phyloP scores from a whole-genome alignment of 2,888 invertebrate species.

The Druceiella hillmani region DNA sequence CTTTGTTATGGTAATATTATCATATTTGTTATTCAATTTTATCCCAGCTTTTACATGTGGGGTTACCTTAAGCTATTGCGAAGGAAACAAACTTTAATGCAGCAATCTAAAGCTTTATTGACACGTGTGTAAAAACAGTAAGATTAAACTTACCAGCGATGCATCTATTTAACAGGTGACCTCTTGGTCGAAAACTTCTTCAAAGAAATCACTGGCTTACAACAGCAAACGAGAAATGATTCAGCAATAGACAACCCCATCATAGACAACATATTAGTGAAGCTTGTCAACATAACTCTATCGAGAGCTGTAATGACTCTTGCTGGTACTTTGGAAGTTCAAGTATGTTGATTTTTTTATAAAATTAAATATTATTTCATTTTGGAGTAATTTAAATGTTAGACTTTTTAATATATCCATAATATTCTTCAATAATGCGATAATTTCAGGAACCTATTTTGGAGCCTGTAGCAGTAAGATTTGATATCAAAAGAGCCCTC shows the following conservation, averaged over 20 bases:
- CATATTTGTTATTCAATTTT: no score
- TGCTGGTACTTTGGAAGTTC: constrained; percentile 66
- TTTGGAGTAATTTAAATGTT: constrained; percentile 5
- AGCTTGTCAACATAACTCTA: constrained; percentile 62
- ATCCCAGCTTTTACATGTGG: no score
- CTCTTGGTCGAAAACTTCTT: constrained; percentile 78
- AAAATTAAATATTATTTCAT: constrained; percentile 1
- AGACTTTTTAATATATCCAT: constrained; percentile 1
- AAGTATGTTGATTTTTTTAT: constrained; percentile 37
- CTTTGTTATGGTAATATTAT: no score
- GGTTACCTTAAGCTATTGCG: no score
- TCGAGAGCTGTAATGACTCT: constrained; percentile 68
- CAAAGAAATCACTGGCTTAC: constrained; percentile 47
- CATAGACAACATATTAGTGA: constrained; percentile 66
- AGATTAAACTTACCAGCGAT: no score
- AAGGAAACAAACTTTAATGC: no score
- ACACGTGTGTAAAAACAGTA: no score
- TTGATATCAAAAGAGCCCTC: constrained; percentile 62
- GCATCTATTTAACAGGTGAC: constrained; percentile 62
- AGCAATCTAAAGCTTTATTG: no score
- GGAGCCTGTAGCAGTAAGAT: constrained; percentile 64
- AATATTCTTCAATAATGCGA: constrained; percentile 2
- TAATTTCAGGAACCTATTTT: constrained; percentile 61
- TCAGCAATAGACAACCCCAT: constrained; percentile 35
- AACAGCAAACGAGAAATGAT: no score